Evolutionary conservation across 2,797 vertebrate species (phyloP), one percentile per base, ranked within the genome.

Genomic region (Ataeniobius toweri): DNA sequence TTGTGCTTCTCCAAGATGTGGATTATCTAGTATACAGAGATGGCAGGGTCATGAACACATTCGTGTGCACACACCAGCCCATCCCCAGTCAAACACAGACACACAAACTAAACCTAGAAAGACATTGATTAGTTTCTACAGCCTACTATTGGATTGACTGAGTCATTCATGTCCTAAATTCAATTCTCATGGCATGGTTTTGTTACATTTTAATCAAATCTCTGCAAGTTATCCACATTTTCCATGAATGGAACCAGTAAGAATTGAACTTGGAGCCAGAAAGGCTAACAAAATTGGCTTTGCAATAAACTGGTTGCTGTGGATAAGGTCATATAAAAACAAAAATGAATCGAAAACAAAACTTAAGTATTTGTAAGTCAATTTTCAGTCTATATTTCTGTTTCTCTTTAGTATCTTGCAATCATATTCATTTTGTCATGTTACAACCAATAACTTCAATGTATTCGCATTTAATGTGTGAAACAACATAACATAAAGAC

Each of bases 151-250:
- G 89, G 92, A 90, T 91, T 87, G 88, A 91, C 85, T 86, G 75
- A 90, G 85, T 87, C 88, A 87, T 85, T 79, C 83, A 80, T 87
- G 86, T 86, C 85, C 41, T 78, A 89, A 87, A 93, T 92, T 93
- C 68, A 82, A 88, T 93, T 92, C 92, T 78, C 80, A 76, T 87
- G 84, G 75, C 82, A 81, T 80, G 83, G 78, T 75, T 78, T 90
- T 93, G 83, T 91, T 86, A 69, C 73, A 84, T 85, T 92, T 84
- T 91, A 90, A 93, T 92, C 90, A 91, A 91, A 92, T 83, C 88
- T 72, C 61, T 50, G 61, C 51, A 74, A 71, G 78, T 71, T 79
- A 83, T 81, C 80, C 82, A 71, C 74, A 70, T 80, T 83, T 72
- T 72, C 85, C 91, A 88, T 87, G 51, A 86, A 85, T 73, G 59